Evolutionary conservation across 1,140 invertebrate genomes (phyloP), one percentile per base, ranked within the genome.

Genomic region (Drosophila aff.): DNA sequence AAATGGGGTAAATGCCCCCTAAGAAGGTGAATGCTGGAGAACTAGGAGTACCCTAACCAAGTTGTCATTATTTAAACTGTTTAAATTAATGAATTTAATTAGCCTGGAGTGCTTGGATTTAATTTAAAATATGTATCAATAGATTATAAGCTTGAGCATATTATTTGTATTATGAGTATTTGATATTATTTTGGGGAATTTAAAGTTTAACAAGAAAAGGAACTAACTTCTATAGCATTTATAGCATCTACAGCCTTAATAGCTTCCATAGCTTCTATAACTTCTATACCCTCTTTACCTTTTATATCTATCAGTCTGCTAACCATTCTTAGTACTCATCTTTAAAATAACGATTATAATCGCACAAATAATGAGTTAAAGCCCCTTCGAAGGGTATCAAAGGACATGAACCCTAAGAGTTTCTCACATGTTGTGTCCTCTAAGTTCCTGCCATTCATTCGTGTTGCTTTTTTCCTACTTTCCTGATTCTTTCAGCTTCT

Each of bases 391-490:
- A 63, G 61, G 16, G 47, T 40, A 63, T 16, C 8, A 11, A 16
- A 49, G 33, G 11, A 18, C 60, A 50, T 31, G 33, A 53, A 28
- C 36, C 36, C 28, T 38, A 38, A 21, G 41, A 61, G 43, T 47
- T 61, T 47, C 47, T 36, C 38, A 72, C 73, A 78, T 81, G 68
- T 60, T 79, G 64, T 68, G 47, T 53, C 43, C 21, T 38, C 26
- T 15, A 36, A 62, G 47, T 47, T 57, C 21, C 15, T 31, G 10
- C 33, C 55, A 28, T 58, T 28, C 38, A 28, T 36, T 47, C 28
- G 28, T 31, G 28, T 15, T 16, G 16, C 40, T 40, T 59, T 59
- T 26, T n/a, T 44, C 28, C 63, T 36, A 46, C 63, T 66, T 66
- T 13, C 43, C 40, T 16, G 31, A 76, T 31, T 76, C 62, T 49